These are phyloP conservation scores for Haliclona indistincta DNA, from an alignment of 37 sponge, comb jelly and placozoan genomes.

Conservation along the genomic window DNA sequence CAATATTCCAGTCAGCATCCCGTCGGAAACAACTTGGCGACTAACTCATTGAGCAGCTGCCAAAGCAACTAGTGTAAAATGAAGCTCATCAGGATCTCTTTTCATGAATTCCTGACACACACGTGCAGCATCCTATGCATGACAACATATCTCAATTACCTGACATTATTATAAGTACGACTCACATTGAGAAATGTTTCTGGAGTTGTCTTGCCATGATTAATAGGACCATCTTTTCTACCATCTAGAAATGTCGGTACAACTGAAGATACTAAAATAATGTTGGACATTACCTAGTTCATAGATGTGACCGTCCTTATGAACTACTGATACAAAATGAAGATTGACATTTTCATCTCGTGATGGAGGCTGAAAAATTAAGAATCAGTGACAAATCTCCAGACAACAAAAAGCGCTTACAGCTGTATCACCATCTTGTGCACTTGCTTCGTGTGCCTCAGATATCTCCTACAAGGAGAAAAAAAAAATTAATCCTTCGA, in stretches of 20 bases:
- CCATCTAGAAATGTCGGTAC: slow-evolving; percentile 60
- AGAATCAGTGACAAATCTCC: not conserved
- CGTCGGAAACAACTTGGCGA: not conserved
- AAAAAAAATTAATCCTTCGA: slow-evolving; percentile 79
- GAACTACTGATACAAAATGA: slow-evolving; percentile 92
- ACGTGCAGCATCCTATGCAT: slow-evolving; percentile 77
- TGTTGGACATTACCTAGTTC: slow-evolving; percentile 93
- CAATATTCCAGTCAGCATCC: not conserved
- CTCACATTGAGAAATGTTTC: slow-evolving; percentile 74
- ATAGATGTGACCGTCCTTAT: slow-evolving; percentile 81
- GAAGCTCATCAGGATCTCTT: slow-evolving; percentile 84
- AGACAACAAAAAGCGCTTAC: slow-evolving; percentile 36
- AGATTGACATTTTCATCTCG: slow-evolving; percentile 80
- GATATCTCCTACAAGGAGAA: slow-evolving; percentile 64
- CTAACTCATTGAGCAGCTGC: slow-evolving; percentile 42
- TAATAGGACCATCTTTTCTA: slow-evolving; percentile 77
- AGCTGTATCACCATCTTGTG: slow-evolving; percentile 84
- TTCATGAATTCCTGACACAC: slow-evolving; percentile 91
- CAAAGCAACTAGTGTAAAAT: slow-evolving; percentile 91
- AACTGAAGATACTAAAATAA: not conserved
- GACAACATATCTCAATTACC: not conserved
- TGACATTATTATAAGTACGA: slow-evolving; percentile 5
- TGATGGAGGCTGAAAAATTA: slow-evolving; percentile 62
- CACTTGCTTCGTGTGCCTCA: slow-evolving; percentile 86
- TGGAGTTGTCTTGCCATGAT: slow-evolving; percentile 80